These are phyloP conservation scores for Thyatira batis DNA, from an alignment of 2,888 invertebrate species.

Conservation along the genomic window DNA sequence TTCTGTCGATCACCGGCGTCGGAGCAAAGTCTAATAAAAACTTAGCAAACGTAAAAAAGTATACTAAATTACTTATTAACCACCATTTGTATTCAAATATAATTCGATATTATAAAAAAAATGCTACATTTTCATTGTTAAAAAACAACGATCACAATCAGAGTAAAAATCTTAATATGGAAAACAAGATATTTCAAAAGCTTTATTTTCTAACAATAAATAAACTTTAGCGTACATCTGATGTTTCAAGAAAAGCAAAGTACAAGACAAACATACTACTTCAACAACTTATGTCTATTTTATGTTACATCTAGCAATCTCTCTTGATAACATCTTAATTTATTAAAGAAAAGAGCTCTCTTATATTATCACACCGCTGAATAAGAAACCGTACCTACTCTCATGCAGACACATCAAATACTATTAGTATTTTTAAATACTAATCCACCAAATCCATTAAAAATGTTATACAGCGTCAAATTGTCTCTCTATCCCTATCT, in stretches of 20 bases:
- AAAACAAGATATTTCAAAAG: neutral
- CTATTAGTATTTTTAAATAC: no score
- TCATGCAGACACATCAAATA: no score
- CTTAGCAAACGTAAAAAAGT: neutral
- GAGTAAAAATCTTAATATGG: neutral
- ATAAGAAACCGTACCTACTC: no score
- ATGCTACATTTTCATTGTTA: neutral
- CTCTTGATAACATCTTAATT: neutral
- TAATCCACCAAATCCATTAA: no score
- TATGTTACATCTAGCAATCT: neutral
- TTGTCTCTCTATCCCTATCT: no score
- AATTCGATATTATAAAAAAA: no score
- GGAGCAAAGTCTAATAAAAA: neutral
- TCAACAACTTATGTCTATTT: conserved; percentile 6
- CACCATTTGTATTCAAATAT: neutral
- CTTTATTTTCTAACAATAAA: neutral
- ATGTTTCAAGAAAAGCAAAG: neutral
- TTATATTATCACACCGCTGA: no score
- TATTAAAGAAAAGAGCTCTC: neutral
- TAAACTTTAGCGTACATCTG: neutral
- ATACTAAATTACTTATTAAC: neutral
- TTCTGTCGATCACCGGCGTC: conserved; percentile 7
- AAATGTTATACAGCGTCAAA: no score
- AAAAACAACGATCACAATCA: no score
- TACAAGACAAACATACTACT: conserved; percentile 7